A percentile compares a stretch with the other conserved stretches of the same genome.
Evolutionary conservation across 2,113 vertebrate genomes (phyloP).

Genomic region (Ranitomeya imitator): DNA sequence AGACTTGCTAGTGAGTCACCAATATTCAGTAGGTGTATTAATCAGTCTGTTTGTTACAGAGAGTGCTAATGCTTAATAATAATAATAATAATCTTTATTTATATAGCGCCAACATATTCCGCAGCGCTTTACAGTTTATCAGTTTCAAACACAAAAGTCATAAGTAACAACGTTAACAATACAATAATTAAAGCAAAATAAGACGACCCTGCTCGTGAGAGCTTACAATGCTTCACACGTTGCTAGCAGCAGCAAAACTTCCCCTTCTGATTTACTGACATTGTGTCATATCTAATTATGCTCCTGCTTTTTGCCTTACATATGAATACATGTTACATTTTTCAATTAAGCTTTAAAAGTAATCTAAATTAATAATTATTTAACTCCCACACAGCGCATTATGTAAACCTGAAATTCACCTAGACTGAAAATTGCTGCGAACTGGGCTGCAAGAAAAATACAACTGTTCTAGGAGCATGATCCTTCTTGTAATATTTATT

Average conservation of each 20-base stretch:
- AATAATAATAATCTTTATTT: no score
- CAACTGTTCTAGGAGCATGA: neutral
- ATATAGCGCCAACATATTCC: no score
- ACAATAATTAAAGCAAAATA: no score
- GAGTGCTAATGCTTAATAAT: conserved; percentile 2
- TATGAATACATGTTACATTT: conserved; percentile 34
- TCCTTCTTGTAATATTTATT: neutral
- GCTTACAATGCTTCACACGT: conserved; percentile 23
- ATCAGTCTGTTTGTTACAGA: conserved; percentile 30
- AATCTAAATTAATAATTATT: conserved; percentile 35
- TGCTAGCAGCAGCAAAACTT: conserved; percentile 20
- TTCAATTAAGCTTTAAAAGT: conserved; percentile 38
- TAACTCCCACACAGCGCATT: conserved; percentile 25
- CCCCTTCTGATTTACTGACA: conserved; percentile 28
- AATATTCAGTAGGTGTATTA: conserved; percentile 14
- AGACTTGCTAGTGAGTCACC: neutral
- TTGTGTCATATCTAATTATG: conserved; percentile 44
- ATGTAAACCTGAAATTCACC: neutral
- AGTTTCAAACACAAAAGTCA: no score
- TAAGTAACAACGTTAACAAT: no score
- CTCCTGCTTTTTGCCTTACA: neutral
- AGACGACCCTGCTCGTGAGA: no score
- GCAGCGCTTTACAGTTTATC: no score
- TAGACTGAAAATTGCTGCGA: neutral
- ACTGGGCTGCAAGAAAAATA: neutral